Base-by-base conservation (phyloP, 2,888 invertebrate genomes). In the Macrostomum cliftonense region DNA sequence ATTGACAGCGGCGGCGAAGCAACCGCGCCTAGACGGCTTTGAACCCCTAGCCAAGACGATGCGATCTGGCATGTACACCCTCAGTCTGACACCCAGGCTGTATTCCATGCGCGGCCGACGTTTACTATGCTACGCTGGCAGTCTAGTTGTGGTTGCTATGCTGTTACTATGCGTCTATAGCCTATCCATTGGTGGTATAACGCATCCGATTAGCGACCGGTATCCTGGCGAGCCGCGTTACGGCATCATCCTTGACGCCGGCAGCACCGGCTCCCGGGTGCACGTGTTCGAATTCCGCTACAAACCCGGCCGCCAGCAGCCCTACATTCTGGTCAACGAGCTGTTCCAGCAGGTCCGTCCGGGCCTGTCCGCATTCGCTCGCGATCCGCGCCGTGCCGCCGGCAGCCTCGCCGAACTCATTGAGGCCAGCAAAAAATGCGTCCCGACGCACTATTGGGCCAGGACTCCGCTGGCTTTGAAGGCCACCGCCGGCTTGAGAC, bases 181-280 rank as follows among this genome's bases (percentile, higher is more conserved):
- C 28, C 9, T 28, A 28, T 7, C 28, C 4, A 28, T 7, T 28
- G 28, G 28, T 9, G 28, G 28, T 28, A 4, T 28, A 28, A 28
- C 28, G 28, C 9, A 28, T 28, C 28, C 28, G 28, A 4, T 28
- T 28, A 28, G 9, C 9, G 28, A 28, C 4, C 28, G 9, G 28
- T 28, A 28, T 28, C 28, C 28, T 4, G 28, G 28, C 28, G 28
- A 28, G 28, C 28, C 28, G 28, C 28, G 28, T 9, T 80, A 87
- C 72, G 86, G 84, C 0, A 82, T 87, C 20, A 80, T 91, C 58
- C 81, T 91, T 57, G 91, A 91, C 71, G 89, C 88, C 4, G 89
- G 91, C 1, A 88, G 87, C 50, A 89, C 89, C 0, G 91, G 89
- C 1, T 81, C 84, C 53, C 77, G 91, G 57, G 57, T 72, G 17